Evolutionary conservation across 2,797 vertebrate genomes (phyloP).

Genomic region (Sphenodon punctatus): DNA sequence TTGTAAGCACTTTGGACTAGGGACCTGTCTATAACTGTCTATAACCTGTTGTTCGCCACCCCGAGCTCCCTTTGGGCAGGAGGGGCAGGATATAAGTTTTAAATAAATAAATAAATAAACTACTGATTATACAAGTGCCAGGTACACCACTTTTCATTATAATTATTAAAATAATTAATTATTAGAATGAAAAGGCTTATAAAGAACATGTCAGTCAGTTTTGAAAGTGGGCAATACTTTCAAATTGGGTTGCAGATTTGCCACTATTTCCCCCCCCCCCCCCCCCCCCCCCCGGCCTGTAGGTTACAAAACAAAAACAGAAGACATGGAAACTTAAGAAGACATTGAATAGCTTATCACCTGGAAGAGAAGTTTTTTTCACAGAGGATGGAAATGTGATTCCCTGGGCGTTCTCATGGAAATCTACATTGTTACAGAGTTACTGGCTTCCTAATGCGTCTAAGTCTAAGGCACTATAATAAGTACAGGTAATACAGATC

Average conservation of each 20-base stretch:
- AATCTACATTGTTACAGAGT: slow-evolving; percentile 52
- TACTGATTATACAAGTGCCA: background rate
- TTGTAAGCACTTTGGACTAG: no score
- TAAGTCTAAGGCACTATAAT: slow-evolving; percentile 62
- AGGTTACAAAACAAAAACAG: no score
- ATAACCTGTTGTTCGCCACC: background rate
- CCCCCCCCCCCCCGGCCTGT: no score
- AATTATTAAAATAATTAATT: no score
- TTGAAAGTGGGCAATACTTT: no score
- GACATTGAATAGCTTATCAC: background rate
- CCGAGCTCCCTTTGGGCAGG: background rate
- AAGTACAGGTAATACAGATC: slow-evolving; percentile 64
- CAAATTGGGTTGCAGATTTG: no score
- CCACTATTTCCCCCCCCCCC: no score
- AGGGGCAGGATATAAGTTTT: background rate
- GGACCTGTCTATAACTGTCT: no score
- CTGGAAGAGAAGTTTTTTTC: slow-evolving; percentile 43
- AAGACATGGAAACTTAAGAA: no score
- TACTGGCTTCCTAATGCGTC: slow-evolving; percentile 61
- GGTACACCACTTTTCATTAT: no score
- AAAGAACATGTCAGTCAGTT: slow-evolving; percentile 2
- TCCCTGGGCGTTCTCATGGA: background rate
- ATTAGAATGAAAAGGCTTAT: no score
- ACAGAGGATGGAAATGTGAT: slow-evolving; percentile 38
- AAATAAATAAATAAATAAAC: background rate